phyloP scores from a whole-genome alignment of 2,888 invertebrate species.

The Nysson spinosus region DNA sequence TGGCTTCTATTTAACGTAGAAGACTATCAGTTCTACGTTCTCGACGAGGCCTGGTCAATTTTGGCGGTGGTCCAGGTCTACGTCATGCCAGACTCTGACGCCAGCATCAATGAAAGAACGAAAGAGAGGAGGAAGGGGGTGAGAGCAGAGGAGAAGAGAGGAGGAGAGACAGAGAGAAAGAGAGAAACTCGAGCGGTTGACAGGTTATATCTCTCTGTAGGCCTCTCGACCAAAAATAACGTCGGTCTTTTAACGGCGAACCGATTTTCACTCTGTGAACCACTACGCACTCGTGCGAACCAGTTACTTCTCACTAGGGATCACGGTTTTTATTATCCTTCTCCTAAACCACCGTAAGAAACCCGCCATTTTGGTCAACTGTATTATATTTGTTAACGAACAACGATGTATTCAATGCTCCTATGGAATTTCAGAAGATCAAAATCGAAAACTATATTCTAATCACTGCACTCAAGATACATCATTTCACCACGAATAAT shows the following conservation, averaged over 20 bases:
- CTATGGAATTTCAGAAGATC: no score
- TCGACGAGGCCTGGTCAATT: slow-evolving; percentile 43
- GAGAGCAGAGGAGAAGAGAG: no score
- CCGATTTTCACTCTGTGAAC: slow-evolving; percentile 47
- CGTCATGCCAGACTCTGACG: slow-evolving; percentile 72
- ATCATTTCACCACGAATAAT: no score
- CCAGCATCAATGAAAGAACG: slow-evolving; percentile 72
- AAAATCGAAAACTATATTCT: no score
- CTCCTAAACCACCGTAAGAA: no score
- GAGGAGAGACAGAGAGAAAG: slow-evolving; percentile 29
- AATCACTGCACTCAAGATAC: no score
- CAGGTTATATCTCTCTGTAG: slow-evolving; percentile 58
- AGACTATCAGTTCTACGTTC: slow-evolving; percentile 26
- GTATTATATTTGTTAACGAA: no score
- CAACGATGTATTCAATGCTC: no score
- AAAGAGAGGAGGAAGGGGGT: slow-evolving; percentile 22
- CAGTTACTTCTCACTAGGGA: slow-evolving; percentile 12
- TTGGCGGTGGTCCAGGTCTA: slow-evolving; percentile 68
- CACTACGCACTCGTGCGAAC: slow-evolving; percentile 35
- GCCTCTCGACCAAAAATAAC: slow-evolving; percentile 57
- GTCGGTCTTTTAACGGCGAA: slow-evolving; percentile 45
- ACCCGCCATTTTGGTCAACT: no score
- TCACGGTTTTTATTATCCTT: no score
- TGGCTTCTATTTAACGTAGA: slow-evolving; percentile 35
- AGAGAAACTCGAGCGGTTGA: slow-evolving; percentile 44